Evolutionary conservation across 2,797 vertebrate species (phyloP), one percentile per base, ranked within the genome.

Genomic region (Ctenopoma multispine): DNA sequence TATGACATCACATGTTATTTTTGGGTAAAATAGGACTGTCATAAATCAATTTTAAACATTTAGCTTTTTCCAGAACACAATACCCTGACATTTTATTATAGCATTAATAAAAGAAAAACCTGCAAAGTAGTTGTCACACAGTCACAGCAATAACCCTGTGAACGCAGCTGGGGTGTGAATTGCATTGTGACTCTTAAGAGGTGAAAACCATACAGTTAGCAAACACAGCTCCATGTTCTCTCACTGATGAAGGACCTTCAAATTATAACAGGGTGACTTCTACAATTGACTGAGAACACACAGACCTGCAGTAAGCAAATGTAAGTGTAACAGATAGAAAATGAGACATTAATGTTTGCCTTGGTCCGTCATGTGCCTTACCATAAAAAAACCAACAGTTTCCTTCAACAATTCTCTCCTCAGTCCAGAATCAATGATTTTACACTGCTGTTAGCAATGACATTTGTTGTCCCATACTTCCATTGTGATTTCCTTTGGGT

Each of bases 351-450:
- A 34, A 60, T 56, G 54, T 55, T 61, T 17, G 20, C 60, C 49
- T 69, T 29, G 44, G 34, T 21, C 69, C 21, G 69, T 63, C 49
- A 46, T 44, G 29, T 15, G 62, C 23, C 65, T 34, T 71, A 66
- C 29, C 18, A 44, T 18, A 43, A 34, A 43, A 34, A 46, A 64
- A 44, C 58, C 31, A 51, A 68, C 1, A 14, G 38, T 63, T 69
- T 63, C 27, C 34, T n/a, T 67, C 46, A 66, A 38, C 59, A 56
- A 53, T 65, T 48, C 85, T 74, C 74, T 71, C 46, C 49, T 79
- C 82, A 54, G 54, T 44, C 46, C 57, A 36, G 66, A 90, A 90
- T 91, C 87, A 79, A 90, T 86, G 89, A 79, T 82, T 77, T 87
- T 85, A n/a, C 91, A 79, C 58, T 63, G 73, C 83, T 74, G 73